Conservation (phyloP, 2,797 vertebrate species). For the Melanogrammus aeglefinus region DNA sequence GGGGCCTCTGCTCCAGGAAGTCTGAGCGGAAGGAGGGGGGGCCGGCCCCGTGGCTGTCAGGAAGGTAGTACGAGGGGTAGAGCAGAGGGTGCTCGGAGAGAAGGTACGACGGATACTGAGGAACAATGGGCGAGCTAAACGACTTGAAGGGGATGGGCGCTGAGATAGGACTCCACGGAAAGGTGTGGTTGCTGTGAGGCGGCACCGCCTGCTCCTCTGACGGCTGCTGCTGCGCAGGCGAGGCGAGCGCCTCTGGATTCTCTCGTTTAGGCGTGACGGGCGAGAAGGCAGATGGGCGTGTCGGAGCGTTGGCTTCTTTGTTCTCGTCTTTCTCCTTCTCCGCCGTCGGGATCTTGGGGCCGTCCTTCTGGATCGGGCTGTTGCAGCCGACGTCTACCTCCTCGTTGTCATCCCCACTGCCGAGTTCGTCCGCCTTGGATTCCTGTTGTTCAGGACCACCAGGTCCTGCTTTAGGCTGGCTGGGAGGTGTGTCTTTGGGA, state of each 20-base stretch:
- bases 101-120: conserved; percentile 81
- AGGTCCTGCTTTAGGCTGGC: conserved; percentile 49
- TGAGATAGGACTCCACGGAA: conserved; percentile 76
- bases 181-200: conserved; percentile 70
- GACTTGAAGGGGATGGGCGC: conserved; percentile 72
- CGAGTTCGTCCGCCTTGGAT: conserved; percentile 35
- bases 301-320: conserved; percentile 63
- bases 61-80: conserved; percentile 81
- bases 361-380: conserved; percentile 46
- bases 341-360: conserved; percentile 32
- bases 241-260: conserved; percentile 55
- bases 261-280: conserved; percentile 82
- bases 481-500: conserved; percentile 49
- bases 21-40: conserved; percentile 68
- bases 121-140: conserved; percentile 71
- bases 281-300: conserved; percentile 83
- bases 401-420: conserved; percentile 67
- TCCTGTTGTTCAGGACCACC: conserved; percentile 24
- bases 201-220: conserved; percentile 62
- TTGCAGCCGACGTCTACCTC: conserved; percentile 61
- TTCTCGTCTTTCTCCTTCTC: conserved; percentile 54
- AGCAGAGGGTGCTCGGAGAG: conserved; percentile 77
- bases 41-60: conserved; percentile 70
- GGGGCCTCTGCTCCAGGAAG: conserved; percentile 82
- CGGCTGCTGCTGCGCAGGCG: conserved; percentile 26